phyloP scores from a whole-genome alignment of 2,888 invertebrate genomes.

The Belgica antarctica region DNA sequence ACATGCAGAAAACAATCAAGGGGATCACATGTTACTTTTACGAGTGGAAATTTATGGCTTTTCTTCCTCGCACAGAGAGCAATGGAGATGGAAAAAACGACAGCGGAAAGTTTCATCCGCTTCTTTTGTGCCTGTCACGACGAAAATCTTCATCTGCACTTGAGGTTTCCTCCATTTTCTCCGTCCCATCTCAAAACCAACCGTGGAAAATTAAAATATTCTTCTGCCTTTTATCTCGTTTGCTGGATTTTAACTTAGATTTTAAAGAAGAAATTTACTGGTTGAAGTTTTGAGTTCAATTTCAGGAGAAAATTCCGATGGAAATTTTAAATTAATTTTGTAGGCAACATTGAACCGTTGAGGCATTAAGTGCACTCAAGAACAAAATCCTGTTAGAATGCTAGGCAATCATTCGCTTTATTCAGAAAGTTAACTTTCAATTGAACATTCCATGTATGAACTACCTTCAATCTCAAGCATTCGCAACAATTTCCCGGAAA shows the following conservation, averaged over 20 bases:
- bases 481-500: no score
- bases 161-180: constrained; percentile 19
- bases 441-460: no score
- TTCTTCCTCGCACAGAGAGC: constrained; percentile 10
- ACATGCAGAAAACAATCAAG: constrained; percentile 42
- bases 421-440: no score
- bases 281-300: no score
- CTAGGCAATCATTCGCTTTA: no score
- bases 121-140: constrained; percentile 25
- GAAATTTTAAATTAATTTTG: no score
- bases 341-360: no score
- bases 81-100: not conserved
- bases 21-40: constrained; percentile 43
- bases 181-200: constrained; percentile 1
- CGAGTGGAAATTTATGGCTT: constrained; percentile 40
- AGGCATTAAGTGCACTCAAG: no score
- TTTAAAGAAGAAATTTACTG: not conserved
- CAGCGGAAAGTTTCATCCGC: constrained; percentile 18
- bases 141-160: constrained; percentile 24
- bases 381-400: no score
- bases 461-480: no score
- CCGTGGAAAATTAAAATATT: constrained; percentile 29
- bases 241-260: not conserved
- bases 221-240: constrained; percentile 15
- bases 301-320: no score